phyloP scores from a whole-genome alignment of 2,113 vertebrate species.

The Maccullochella peelii region DNA sequence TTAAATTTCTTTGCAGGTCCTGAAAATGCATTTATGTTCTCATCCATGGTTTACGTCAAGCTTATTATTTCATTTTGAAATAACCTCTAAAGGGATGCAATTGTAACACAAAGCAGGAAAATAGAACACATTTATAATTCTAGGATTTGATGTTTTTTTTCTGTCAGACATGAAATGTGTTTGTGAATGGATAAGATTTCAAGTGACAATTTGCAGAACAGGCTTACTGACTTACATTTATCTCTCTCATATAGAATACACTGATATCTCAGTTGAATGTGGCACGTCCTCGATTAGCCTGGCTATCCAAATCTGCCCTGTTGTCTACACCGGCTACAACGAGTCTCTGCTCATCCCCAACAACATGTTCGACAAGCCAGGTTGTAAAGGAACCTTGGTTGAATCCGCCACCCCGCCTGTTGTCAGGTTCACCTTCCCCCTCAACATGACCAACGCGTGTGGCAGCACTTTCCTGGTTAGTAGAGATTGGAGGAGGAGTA shows the following conservation, averaged over 20 bases:
- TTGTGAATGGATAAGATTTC: background rate
- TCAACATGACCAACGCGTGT: constrained; percentile 75
- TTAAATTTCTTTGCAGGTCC: background rate
- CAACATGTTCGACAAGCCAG: constrained; percentile 28
- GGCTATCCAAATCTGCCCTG: constrained; percentile 77
- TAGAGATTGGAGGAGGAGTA: background rate
- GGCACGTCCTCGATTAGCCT: constrained; percentile 74
- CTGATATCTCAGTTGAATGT: constrained; percentile 78
- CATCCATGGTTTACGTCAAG: background rate
- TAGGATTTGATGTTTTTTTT: background rate
- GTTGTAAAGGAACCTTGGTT: constrained; percentile 74
- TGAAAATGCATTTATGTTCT: background rate
- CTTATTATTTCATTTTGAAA: background rate
- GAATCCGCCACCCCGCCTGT: constrained; percentile 61
- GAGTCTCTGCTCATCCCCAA: constrained; percentile 78
- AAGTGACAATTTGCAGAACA: background rate
- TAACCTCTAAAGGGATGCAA: background rate
- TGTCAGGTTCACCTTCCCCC: constrained; percentile 74
- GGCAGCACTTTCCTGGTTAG: constrained; percentile 78
- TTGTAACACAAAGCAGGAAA: background rate
- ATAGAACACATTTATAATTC: no score
- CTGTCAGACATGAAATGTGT: background rate
- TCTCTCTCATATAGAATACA: constrained; percentile 66
- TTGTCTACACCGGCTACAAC: constrained; percentile 79
- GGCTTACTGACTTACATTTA: background rate